phyloP scores from a whole-genome alignment of 1,140 invertebrate species.

The Muscidifurax raptorellus region DNA sequence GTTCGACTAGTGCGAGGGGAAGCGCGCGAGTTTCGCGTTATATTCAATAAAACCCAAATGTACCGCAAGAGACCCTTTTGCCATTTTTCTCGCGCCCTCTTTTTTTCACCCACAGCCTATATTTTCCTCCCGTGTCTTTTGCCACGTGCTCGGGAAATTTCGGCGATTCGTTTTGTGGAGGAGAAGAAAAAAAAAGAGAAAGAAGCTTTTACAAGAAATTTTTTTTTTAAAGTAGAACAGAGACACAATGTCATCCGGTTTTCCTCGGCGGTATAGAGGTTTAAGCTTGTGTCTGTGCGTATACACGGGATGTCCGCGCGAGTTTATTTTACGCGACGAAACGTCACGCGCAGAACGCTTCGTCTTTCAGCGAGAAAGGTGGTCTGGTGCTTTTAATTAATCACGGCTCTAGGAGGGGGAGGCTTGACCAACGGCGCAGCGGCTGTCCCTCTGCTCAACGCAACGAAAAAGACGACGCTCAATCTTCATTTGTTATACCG shows the following conservation, averaged over 20 bases:
- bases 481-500: slow-evolving; percentile 44
- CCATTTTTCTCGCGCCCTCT: not conserved
- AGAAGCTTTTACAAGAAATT: too few relatives aligned
- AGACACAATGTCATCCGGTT: not conserved
- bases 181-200: too few relatives aligned
- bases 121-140: not conserved
- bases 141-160: not conserved
- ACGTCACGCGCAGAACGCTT: slow-evolving; percentile 37
- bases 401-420: not conserved
- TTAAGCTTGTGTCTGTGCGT: not conserved
- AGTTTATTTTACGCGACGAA: slow-evolving; percentile 40
- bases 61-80: slow-evolving; percentile 63
- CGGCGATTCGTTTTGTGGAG: not conserved
- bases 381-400: slow-evolving; percentile 36
- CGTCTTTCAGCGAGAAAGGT: not conserved
- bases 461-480: slow-evolving; percentile 14
- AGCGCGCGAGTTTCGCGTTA: slow-evolving; percentile 57
- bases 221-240: too few relatives aligned
- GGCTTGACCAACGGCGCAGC: not conserved
- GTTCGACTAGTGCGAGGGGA: not conserved
- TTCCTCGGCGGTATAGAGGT: not conserved
- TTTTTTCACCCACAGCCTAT: too few relatives aligned
- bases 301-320: not conserved
- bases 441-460: not conserved
- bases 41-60: slow-evolving; percentile 70